A percentile compares a stretch with the other conserved stretches of the same genome.
These are phyloP conservation scores for Eretmocerus hayati DNA, from an alignment of 2,888 invertebrate species.

Conservation along the genomic window DNA sequence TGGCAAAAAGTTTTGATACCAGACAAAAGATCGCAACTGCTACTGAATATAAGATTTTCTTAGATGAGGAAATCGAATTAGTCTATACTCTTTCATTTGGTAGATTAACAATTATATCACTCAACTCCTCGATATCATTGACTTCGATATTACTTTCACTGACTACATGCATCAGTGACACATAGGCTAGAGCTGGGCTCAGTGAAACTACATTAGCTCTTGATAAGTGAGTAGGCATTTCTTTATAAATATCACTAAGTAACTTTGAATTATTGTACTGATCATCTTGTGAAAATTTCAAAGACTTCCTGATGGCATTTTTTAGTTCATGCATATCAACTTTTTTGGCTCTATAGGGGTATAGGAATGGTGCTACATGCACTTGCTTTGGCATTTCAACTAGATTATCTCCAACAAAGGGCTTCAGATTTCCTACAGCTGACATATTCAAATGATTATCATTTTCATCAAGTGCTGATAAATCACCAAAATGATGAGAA, in stretches of 20 bases:
- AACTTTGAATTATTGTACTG: slow-evolving; percentile 33
- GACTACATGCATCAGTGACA: slow-evolving; percentile 74
- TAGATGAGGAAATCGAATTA: too few relatives aligned
- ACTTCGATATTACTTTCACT: too few relatives aligned
- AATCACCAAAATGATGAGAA: slow-evolving; percentile 10
- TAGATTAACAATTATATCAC: too few relatives aligned
- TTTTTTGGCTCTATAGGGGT: slow-evolving; percentile 75
- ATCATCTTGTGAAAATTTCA: slow-evolving; percentile 44
- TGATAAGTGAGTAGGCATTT: slow-evolving; percentile 54
- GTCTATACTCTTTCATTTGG: too few relatives aligned
- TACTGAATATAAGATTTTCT: too few relatives aligned
- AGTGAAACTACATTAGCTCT: slow-evolving; percentile 63
- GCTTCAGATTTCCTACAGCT: slow-evolving; percentile 5
- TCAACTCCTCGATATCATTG: too few relatives aligned
- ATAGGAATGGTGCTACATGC: slow-evolving; percentile 64
- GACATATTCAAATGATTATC: slow-evolving; percentile 20
- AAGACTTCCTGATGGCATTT: slow-evolving; percentile 61
- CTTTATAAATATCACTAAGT: slow-evolving; percentile 53
- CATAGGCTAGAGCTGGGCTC: slow-evolving; percentile 69
- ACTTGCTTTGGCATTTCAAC: slow-evolving; percentile 62
- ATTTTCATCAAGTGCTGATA: slow-evolving; percentile 18
- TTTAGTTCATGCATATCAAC: slow-evolving; percentile 81
- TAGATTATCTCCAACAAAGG: slow-evolving; percentile 49
- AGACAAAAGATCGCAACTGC: too few relatives aligned
- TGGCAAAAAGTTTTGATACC: too few relatives aligned